A percentile compares a stretch with the other conserved stretches of the same genome.
These are phyloP conservation scores for Delia radicum DNA, from an alignment of 1,140 invertebrate species.

Conservation along the genomic window DNA sequence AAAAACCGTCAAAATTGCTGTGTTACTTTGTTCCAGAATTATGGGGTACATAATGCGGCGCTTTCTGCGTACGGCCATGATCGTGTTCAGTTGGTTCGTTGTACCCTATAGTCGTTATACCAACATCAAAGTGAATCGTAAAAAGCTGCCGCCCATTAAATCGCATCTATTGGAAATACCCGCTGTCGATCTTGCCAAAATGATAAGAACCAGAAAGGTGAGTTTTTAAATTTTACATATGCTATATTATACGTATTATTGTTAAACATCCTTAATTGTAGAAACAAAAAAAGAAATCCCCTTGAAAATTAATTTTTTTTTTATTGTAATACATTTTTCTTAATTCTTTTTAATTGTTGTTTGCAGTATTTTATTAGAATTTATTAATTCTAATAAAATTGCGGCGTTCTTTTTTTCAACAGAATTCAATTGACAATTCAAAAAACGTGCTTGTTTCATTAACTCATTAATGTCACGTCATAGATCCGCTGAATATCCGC, in stretches of 20 bases:
- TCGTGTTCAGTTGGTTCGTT: conserved; percentile 56
- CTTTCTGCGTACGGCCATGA: conserved; percentile 55
- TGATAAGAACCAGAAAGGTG: conserved; percentile 65
- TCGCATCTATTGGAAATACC: conserved; percentile 63
- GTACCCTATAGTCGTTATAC: conserved; percentile 58
- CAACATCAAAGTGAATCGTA: conserved; percentile 65
- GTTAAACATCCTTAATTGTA: neutral
- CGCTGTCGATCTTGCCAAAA: conserved; percentile 61
- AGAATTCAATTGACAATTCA: neutral
- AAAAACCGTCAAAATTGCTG: conserved; percentile 55
- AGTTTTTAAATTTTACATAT: conserved; percentile 39
- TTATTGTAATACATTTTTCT: neutral
- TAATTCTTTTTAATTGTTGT: neutral
- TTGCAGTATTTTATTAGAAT: neutral
- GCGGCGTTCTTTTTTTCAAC: too few relatives aligned
- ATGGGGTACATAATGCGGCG: conserved; percentile 56
- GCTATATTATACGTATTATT: too few relatives aligned
- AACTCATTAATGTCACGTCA: too few relatives aligned
- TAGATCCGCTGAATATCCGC: too few relatives aligned
- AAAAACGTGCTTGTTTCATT: neutral
- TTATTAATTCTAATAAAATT: neutral
- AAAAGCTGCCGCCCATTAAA: conserved; percentile 61
- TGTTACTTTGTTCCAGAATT: conserved; percentile 56
- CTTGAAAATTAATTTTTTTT: neutral
- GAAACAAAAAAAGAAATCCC: neutral